These are phyloP conservation scores for Thamnophis sirtalis DNA, from an alignment of 2,113 vertebrate genomes.

Conservation along the genomic window DNA sequence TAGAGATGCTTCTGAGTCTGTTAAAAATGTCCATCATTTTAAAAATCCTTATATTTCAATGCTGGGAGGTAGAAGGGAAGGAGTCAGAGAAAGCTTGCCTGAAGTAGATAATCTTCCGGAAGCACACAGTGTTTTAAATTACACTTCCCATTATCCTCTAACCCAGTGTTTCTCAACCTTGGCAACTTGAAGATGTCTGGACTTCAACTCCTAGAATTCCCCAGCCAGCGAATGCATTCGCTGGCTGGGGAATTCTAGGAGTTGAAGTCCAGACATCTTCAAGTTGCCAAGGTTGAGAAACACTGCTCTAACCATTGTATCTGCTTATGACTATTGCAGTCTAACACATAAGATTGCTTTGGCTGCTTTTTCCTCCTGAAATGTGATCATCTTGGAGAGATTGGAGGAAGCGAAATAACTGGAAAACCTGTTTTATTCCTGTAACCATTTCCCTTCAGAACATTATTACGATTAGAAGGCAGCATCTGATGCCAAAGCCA, in stretches of 20 bases:
- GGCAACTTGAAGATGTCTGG: no score
- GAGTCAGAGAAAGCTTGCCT: background rate
- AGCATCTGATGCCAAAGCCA: background rate
- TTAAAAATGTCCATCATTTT: background rate
- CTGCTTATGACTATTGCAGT: background rate
- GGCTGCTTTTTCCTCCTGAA: background rate
- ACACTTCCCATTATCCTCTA: background rate
- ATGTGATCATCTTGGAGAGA: background rate
- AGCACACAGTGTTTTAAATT: background rate
- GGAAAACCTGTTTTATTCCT: background rate
- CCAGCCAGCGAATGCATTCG: no score
- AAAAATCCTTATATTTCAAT: background rate
- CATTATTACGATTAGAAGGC: background rate
- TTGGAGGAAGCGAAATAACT: background rate
- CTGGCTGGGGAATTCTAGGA: no score
- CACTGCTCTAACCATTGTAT: background rate
- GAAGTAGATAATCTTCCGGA: background rate
- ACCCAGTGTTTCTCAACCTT: no score
- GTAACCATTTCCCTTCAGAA: background rate
- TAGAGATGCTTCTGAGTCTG: background rate
- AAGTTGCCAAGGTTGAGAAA: no score
- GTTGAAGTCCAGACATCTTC: no score
- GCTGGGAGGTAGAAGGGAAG: background rate
- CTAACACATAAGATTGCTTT: background rate
- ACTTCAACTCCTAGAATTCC: no score